Conservation (phyloP, 2,113 vertebrate genomes). For the Silurus meridionalis region DNA sequence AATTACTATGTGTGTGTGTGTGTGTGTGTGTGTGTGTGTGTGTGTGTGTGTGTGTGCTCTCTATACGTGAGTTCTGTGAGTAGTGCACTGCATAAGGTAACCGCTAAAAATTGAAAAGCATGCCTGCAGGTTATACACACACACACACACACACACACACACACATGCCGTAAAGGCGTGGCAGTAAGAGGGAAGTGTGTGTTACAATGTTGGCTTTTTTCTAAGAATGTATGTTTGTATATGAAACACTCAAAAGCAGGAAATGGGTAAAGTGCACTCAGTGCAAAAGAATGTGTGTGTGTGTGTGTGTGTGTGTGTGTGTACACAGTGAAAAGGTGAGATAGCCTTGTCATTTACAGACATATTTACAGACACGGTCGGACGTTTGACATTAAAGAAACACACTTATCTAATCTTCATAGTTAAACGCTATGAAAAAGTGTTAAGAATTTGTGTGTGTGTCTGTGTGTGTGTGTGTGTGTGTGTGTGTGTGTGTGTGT, state of each 20-base stretch:
- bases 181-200: conserved; percentile 10
- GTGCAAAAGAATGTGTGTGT: neutral
- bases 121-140: conserved; percentile 17
- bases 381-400: neutral
- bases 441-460: neutral
- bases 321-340: neutral
- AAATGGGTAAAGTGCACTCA: neutral
- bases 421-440: neutral
- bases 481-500: neutral
- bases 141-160: neutral
- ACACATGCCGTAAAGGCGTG: neutral
- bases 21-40: neutral
- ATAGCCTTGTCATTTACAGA: neutral
- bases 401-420: neutral
- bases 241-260: conserved; percentile 6
- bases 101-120: conserved; percentile 9
- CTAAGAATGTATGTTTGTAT: neutral
- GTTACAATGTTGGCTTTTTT: neutral
- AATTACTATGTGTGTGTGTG: neutral
- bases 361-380: neutral
- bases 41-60: neutral
- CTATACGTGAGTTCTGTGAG: neutral
- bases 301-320: neutral
- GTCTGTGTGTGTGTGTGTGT: neutral
- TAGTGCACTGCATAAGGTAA: neutral